A percentile compares a stretch with the other conserved stretches of the same genome.
Evolutionary conservation across 2,113 vertebrate species (phyloP).

Genomic region (Lagopus muta): DNA sequence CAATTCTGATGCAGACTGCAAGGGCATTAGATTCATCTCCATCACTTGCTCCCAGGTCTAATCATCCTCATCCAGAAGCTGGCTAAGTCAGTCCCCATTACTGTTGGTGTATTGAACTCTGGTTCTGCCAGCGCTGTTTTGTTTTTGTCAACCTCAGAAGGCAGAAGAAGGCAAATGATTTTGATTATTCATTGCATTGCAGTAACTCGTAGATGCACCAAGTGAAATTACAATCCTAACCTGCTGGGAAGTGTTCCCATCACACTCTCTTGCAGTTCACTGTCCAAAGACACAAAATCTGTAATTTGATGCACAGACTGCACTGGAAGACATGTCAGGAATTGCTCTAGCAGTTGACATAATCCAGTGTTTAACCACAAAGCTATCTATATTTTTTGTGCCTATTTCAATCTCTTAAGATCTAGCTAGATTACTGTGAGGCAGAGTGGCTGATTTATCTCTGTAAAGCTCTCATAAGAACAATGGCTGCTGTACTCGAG

Average conservation of each 20-base stretch:
- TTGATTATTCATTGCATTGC: accelerated
- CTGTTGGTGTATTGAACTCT: neutral
- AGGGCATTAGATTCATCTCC: neutral
- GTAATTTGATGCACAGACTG: neutral
- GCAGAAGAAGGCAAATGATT: neutral
- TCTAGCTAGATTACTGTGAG: neutral
- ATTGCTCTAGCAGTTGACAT: neutral
- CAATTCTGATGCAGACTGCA: neutral
- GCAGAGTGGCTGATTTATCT: neutral
- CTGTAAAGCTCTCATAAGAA: neutral
- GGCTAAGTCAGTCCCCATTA: neutral
- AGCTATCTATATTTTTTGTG: neutral
- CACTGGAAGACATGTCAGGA: neutral
- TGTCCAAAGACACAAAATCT: neutral
- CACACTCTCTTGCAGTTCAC: neutral
- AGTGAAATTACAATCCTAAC: neutral
- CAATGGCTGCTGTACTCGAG: neutral
- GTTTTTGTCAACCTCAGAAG: neutral
- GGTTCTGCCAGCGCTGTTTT: neutral
- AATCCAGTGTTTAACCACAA: neutral
- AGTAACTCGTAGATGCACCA: neutral
- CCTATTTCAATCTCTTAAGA: neutral
- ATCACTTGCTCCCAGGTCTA: accelerated
- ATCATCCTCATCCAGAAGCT: neutral
- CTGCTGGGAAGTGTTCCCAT: neutral